phyloP scores from a whole-genome alignment of 2,113 vertebrate genomes.

The Excalfactoria chinensis region DNA sequence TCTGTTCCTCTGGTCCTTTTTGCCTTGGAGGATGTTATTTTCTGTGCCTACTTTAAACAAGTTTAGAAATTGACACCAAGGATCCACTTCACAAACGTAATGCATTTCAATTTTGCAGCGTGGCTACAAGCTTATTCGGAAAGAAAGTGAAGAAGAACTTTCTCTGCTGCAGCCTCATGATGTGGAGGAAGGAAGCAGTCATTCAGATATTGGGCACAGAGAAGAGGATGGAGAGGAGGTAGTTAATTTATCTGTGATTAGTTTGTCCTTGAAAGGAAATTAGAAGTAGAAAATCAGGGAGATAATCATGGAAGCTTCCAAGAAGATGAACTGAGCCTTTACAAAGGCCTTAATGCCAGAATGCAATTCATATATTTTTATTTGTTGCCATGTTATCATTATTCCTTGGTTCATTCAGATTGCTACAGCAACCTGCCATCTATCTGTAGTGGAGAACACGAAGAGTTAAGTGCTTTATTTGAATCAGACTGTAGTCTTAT shows the following conservation, averaged over 20 bases:
- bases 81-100: neutral
- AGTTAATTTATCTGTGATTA: neutral
- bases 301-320: neutral
- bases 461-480: neutral
- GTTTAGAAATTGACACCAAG: neutral
- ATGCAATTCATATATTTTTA: neutral
- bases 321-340: neutral
- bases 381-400: neutral
- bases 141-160: conserved; percentile 92
- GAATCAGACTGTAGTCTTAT: neutral
- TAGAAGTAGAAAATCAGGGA: neutral
- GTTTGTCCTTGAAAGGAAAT: neutral
- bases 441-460: neutral
- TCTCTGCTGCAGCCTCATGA: conserved; percentile 85
- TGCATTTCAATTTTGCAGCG: conserved; percentile 72
- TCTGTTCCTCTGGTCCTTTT: neutral
- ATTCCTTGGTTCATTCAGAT: neutral
- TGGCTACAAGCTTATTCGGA: conserved; percentile 91
- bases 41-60: rapidly evolving
- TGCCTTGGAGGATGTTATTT: neutral
- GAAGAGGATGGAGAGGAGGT: conserved; percentile 85
- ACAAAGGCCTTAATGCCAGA: neutral
- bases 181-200: conserved; percentile 86
- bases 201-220: conserved; percentile 76
- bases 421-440: neutral